Base-by-base conservation (phyloP, 2,888 invertebrate species). In the Scotopteryx bipunctaria region DNA sequence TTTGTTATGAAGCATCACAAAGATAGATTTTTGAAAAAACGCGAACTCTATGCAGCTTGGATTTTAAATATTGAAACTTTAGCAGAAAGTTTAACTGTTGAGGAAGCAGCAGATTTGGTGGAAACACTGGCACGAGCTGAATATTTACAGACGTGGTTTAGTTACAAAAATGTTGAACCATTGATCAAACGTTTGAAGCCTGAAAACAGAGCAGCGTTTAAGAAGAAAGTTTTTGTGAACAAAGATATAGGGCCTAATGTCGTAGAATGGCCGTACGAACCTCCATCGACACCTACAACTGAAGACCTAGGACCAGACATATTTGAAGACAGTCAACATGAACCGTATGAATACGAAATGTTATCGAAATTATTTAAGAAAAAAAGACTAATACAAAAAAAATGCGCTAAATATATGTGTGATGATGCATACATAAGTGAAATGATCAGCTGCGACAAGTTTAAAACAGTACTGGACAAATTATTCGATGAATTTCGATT, bases 401-500 rank as follows among this genome's bases (percentile, higher is more conserved):
- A 16, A 36, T 13, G 11, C 14, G 5, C 4, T 8, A 29, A 23
- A 9, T 3, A 3, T n/a, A n/a, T n/a, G 15, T 9, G 1, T 1
- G 14, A 32, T 21, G 40, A 9, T 1, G 15, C 8, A 13, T n/a
- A n/a, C n/a, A 33, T 21, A 6, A 16, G 21, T 19, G 42, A 36
- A 9, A 33, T 35, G 5, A 9, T 31, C n/a, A 19, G 11, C 9
- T 44, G 5, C 32, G 27, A 33, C 6, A 37, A 33, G 3, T 16
- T 38, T 29, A 25, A 15, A 15, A 15, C 15, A 6, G 57, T 66
- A 23, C 59, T 86, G 5, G 79, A 85, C 35, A 57, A 66, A 13
- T 55, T 86, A 11, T 86, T 78, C 32, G 76, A 83, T 40, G 69
- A 75, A 32, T 85, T 73, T 51, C 71, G 86, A 1, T 81, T 83